Percentiles rank a stretch among this genome's conserved stretches.
Evolutionary conservation across 2,888 invertebrate genomes (phyloP).

Genomic region (Apotomis betuletana): DNA sequence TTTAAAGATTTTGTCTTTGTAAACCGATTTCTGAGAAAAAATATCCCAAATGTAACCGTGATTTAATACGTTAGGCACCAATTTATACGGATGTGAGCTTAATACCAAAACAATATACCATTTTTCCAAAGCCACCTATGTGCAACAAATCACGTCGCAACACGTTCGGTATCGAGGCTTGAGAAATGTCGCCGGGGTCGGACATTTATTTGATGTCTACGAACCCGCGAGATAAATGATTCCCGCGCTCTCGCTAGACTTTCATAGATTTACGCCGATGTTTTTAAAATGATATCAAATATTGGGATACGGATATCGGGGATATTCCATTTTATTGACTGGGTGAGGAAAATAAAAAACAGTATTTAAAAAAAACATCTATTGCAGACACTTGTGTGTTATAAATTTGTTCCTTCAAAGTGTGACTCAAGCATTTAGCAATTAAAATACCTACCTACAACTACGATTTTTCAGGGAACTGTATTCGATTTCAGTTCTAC

Average conservation of each 20-base stretch:
- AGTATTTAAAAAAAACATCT: too few species aligned
- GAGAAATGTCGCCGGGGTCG: constrained; percentile 57
- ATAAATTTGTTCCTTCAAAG: too few species aligned
- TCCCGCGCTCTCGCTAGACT: constrained; percentile 44
- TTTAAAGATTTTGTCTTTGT: too few species aligned
- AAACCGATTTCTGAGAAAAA: neutral
- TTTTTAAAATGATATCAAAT: constrained; percentile 28
- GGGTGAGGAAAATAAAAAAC: too few species aligned
- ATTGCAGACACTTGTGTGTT: too few species aligned
- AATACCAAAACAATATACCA: constrained; percentile 25
- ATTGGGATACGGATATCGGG: constrained; percentile 3
- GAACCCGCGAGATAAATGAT: constrained; percentile 59
- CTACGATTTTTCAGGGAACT: too few species aligned
- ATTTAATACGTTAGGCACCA: neutral
- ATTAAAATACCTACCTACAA: too few species aligned
- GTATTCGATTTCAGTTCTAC: too few species aligned
- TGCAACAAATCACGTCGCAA: constrained; percentile 48
- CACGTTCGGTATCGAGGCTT: constrained; percentile 48
- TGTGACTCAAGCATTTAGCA: too few species aligned
- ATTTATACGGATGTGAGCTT: neutral
- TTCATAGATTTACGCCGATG: constrained; percentile 43
- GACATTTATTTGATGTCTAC: constrained; percentile 70
- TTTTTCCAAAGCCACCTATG: constrained; percentile 35
- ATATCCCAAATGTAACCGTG: neutral
- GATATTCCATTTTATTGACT: neutral